Base-by-base conservation (phyloP, 1,140 invertebrate species). In the Polypedilum pembai region DNA sequence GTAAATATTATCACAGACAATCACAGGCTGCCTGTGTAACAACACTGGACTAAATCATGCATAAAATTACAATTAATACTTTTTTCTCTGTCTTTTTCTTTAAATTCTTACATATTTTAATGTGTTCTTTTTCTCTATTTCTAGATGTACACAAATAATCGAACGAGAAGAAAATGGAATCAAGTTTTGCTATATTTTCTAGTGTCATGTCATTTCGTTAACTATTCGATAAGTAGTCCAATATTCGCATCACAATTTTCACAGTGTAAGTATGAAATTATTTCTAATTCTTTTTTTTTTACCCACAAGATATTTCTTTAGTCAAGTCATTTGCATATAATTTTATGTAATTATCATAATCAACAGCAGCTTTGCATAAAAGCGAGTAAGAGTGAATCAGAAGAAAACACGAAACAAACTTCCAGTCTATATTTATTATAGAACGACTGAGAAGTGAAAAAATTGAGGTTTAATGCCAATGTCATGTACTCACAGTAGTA, bases 161-260 rank as follows among this genome's bases (percentile, higher is more conserved):
- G 65, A 18, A 69, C 65, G 65, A n/a, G 65, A 18, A 69, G 65
- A 69, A 69, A 69, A 69, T 69, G 65, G 65, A 69, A 69, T 69
- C 65, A 69, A 20, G 17, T 20, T 4, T 20, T 69, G 18, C 20
- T 69, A 18, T 17, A 15, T 12, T 69, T 69, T 21, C 20, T 69
- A 69, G 65, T 69, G 65, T 69, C 65, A 20, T 69, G 65, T 69
- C 65, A 21, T 69, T 69, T 69, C 8, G 65, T 69, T 69, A 69
- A 69, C 17, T 69, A 69, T 69, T 69, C 65, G 65, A 69, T 69
- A 69, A 69, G 65, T 69, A 69, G 65, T 69, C 65, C 65, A 69
- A 69, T 69, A 69, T 69, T 69, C 8, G 20, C 65, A 69, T 69
- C 65, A 69, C 65, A 69, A 69, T 69, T 69, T 69, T 20, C 65